Conservation (phyloP, 2,113 vertebrate species). For the Pedionomus torquatus region DNA sequence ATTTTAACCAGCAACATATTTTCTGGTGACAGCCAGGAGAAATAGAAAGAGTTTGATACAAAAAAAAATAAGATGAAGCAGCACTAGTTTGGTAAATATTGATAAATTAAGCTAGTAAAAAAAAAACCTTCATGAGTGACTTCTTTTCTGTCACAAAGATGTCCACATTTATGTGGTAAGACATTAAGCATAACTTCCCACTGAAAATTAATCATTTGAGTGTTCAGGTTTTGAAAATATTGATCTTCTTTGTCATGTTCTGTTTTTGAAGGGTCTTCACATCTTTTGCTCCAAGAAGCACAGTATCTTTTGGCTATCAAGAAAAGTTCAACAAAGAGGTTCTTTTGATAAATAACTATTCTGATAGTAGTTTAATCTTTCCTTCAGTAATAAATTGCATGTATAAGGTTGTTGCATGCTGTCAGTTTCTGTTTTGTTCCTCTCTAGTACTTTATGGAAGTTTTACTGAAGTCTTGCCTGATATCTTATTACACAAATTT, state of each 20-base stretch:
- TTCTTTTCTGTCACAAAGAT: background rate
- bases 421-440: background rate
- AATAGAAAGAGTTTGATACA: background rate
- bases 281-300: background rate
- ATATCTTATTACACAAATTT: background rate
- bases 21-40: background rate
- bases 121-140: background rate
- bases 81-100: background rate
- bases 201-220: background rate
- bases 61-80: background rate
- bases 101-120: background rate
- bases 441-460: background rate
- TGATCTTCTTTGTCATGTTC: background rate
- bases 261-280: rapidly evolving
- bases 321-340: background rate
- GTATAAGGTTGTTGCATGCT: background rate
- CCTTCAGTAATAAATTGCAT: background rate
- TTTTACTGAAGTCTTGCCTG: background rate
- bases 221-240: background rate
- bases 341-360: background rate
- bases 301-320: background rate
- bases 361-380: background rate
- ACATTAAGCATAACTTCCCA: background rate
- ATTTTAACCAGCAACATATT: background rate
- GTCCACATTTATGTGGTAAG: background rate